A percentile compares a stretch with the other conserved stretches of the same genome.
Evolutionary conservation across 2,113 vertebrate species (phyloP).

Genomic region (Zosterops pallidus): DNA sequence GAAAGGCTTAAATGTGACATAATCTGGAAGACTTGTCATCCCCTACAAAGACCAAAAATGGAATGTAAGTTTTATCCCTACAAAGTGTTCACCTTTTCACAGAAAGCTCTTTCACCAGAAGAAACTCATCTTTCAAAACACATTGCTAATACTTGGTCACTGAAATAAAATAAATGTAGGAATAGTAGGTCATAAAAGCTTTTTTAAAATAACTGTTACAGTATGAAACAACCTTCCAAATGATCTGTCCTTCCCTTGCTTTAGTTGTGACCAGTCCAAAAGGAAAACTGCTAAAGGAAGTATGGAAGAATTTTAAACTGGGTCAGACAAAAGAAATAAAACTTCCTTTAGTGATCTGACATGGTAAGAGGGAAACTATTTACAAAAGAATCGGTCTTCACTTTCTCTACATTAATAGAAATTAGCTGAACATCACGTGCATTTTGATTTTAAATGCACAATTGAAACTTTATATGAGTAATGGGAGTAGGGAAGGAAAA

Average conservation of each 20-base stretch:
- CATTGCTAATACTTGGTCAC: background rate
- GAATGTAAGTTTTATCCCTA: background rate
- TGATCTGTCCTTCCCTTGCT: background rate
- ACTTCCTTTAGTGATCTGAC: background rate
- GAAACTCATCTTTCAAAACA: background rate
- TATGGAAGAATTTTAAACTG: background rate
- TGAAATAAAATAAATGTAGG: background rate
- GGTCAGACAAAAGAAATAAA: background rate
- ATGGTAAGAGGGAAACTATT: background rate
- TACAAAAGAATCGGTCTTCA: background rate
- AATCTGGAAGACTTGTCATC: slow-evolving; percentile 92
- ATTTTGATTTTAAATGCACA: background rate
- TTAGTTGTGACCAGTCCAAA: background rate
- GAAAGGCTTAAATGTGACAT: slow-evolving; percentile 92
- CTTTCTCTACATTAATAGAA: background rate
- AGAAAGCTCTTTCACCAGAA: background rate
- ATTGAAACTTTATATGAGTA: background rate
- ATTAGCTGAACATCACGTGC: background rate
- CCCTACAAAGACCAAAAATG: slow-evolving; percentile 75
- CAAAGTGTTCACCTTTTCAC: background rate
- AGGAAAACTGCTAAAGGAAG: background rate
- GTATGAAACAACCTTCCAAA: background rate
- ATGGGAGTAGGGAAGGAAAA: background rate
- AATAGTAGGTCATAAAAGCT: background rate
- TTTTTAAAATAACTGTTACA: background rate